These are phyloP conservation scores for Zoanthus gigantus DNA, from an alignment of 92 coral and sea anemone species.

Conservation along the genomic window DNA sequence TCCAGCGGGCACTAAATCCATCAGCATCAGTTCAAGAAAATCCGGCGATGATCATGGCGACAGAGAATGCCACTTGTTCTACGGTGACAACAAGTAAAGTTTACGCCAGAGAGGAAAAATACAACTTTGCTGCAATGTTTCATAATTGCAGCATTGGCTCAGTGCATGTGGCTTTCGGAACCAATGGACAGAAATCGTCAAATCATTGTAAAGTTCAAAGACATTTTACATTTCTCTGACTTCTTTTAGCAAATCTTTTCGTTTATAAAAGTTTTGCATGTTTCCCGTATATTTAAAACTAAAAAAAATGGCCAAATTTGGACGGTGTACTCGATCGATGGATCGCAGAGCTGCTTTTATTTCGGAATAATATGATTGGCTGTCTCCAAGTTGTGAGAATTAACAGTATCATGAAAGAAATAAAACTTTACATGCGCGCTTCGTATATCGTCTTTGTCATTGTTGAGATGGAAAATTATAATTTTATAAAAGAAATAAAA, in stretches of 20 bases:
- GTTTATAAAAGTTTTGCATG: background rate
- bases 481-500: too few species aligned
- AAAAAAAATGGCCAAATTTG: background rate
- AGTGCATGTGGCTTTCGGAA: conserved; percentile 25
- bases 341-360: background rate
- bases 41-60: background rate
- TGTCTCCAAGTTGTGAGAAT: too few species aligned
- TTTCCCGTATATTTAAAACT: background rate
- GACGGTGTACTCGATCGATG: conserved; percentile 1
- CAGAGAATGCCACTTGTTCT: conserved; percentile 10
- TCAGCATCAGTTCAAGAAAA: background rate
- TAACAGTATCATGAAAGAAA: too few species aligned
- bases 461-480: too few species aligned
- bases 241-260: conserved; percentile 1
- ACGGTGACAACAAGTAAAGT: background rate
- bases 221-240: conserved; percentile 13
- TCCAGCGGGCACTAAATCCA: background rate
- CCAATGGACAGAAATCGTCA: conserved; percentile 3
- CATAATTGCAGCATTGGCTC: conserved; percentile 19
- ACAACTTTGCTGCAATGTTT: conserved; percentile 16
- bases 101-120: conserved; percentile 13
- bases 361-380: too few species aligned
- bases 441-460: too few species aligned
- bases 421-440: too few species aligned
- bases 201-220: background rate